Conservation (phyloP, 2,113 vertebrate genomes). For the Pedionomus torquatus region DNA sequence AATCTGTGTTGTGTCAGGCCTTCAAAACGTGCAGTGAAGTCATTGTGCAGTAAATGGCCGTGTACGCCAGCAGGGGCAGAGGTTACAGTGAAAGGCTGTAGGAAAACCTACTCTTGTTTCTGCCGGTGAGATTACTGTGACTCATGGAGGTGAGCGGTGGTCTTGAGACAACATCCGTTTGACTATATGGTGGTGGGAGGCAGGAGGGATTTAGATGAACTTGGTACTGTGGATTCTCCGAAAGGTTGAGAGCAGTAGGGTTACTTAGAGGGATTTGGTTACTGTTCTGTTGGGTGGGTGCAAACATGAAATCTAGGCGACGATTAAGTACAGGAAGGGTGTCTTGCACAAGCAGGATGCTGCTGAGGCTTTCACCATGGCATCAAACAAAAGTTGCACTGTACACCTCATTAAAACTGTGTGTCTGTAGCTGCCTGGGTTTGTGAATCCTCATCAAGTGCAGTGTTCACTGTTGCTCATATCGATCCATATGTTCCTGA, state of each 20-base stretch:
- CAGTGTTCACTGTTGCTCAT: background rate
- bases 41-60: no score
- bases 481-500: background rate
- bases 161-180: background rate
- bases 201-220: background rate
- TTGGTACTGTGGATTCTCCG: background rate
- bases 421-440: background rate
- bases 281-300: background rate
- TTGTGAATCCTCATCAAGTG: slow-evolving; percentile 7
- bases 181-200: rapidly evolving
- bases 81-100: background rate
- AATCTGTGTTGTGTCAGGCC: background rate
- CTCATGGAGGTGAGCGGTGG: background rate
- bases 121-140: background rate
- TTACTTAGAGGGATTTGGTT: background rate
- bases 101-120: background rate
- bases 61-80: rapidly evolving
- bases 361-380: background rate
- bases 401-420: background rate
- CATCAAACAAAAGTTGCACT: background rate
- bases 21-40: rapidly evolving
- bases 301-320: background rate
- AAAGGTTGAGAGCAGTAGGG: background rate
- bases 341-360: background rate
- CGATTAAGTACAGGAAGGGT: background rate